A percentile compares a stretch with the other conserved stretches of the same genome.
phyloP scores from a whole-genome alignment of 1,140 invertebrate genomes.

The Medauroidea extradentata region DNA sequence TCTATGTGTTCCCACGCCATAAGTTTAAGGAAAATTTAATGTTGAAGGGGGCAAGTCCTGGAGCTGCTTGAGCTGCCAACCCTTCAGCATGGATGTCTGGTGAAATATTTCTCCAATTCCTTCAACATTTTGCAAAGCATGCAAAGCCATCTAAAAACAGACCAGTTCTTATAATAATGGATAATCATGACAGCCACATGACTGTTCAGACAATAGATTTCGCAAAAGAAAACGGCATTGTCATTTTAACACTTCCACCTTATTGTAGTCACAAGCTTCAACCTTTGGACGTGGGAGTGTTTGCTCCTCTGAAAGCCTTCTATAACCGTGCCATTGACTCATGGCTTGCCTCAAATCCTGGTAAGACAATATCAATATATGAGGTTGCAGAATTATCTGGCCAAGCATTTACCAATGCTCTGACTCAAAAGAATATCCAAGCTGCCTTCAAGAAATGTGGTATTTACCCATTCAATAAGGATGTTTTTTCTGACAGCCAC shows the following conservation, averaged over 20 bases:
- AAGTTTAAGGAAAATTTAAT: slow-evolving; percentile 21
- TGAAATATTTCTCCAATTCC: slow-evolving; percentile 22
- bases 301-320: slow-evolving; percentile 36
- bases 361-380: slow-evolving; percentile 33
- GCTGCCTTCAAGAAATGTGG: slow-evolving; percentile 28
- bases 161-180: slow-evolving; percentile 38
- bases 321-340: slow-evolving; percentile 43
- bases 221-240: slow-evolving; percentile 24
- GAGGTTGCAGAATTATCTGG: slow-evolving; percentile 29
- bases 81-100: slow-evolving; percentile 23
- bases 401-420: slow-evolving; percentile 22
- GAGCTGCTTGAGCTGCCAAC: slow-evolving; percentile 4
- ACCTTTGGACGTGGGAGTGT: slow-evolving; percentile 39
- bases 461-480: slow-evolving; percentile 28
- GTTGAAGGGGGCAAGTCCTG: slow-evolving; percentile 4
- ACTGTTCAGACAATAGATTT: slow-evolving; percentile 25
- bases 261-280: slow-evolving; percentile 40
- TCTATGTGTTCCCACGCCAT: slow-evolving; percentile 26
- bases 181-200: slow-evolving; percentile 40
- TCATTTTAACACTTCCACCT: slow-evolving; percentile 33
- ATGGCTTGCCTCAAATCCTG: slow-evolving; percentile 31
- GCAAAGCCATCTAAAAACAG: slow-evolving; percentile 23
- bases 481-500: slow-evolving; percentile 33
- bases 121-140: slow-evolving; percentile 28
- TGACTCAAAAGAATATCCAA: slow-evolving; percentile 34